phyloP scores from a whole-genome alignment of 2,797 vertebrate genomes.

The Emydoidea blandingii region DNA sequence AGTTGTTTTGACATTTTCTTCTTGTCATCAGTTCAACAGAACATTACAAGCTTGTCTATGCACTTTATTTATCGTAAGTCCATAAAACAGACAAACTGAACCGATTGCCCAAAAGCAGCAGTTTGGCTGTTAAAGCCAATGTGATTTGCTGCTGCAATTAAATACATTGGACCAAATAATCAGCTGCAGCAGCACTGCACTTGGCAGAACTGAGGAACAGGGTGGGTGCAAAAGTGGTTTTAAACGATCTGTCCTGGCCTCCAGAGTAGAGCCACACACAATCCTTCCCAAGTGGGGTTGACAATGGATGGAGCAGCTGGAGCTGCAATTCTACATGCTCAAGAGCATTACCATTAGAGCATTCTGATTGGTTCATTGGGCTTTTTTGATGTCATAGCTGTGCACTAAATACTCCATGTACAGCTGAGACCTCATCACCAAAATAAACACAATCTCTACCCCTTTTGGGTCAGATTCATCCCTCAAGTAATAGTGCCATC shows the following conservation, averaged over 20 bases:
- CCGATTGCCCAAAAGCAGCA: neutral
- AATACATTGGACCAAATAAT: neutral
- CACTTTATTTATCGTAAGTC: neutral
- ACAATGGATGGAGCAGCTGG: no score
- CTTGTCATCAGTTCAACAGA: conserved; percentile 35
- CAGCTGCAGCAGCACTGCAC: neutral
- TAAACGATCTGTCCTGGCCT: neutral
- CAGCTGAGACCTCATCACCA: neutral
- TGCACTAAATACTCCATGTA: neutral
- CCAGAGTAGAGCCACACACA: neutral
- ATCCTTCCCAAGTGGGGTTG: neutral
- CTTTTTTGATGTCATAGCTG: neutral
- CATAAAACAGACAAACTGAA: neutral
- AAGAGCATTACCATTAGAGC: neutral
- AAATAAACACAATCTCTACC: neutral
- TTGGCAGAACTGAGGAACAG: neutral
- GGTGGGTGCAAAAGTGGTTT: no score
- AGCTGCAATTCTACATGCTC: neutral
- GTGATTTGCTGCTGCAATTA: neutral
- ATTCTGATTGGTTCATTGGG: neutral
- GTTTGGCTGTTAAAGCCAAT: neutral
- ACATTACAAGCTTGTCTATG: neutral
- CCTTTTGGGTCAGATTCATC: neutral
- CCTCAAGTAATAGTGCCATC: neutral
- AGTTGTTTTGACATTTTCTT: conserved; percentile 58